A percentile compares a stretch with the other conserved stretches of the same genome.
Evolutionary conservation across 1,140 invertebrate species (phyloP).

Genomic region (Schlechtendalia chinensis): DNA sequence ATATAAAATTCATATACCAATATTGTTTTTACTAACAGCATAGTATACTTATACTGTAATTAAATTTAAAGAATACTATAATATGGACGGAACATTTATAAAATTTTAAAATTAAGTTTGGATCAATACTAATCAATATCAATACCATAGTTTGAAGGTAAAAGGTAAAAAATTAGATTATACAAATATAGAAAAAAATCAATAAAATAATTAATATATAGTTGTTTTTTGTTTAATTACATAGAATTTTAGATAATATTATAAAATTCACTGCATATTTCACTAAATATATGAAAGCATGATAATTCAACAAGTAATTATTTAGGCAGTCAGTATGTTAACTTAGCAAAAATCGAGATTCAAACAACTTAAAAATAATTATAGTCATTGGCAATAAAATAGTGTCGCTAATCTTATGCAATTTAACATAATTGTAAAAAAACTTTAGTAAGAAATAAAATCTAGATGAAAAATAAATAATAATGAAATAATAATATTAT

Average conservation of each 20-base stretch:
- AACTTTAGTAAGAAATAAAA: background rate
- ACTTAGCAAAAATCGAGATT: slow-evolving; percentile 22
- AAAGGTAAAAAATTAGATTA: background rate
- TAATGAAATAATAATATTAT: no score
- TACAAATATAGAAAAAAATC: background rate
- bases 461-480: background rate
- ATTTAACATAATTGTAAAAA: slow-evolving; percentile 3
- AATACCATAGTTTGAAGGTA: background rate
- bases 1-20: background rate
- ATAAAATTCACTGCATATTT: background rate
- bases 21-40: background rate
- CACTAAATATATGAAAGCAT: background rate
- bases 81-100: slow-evolving; percentile 17
- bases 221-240: background rate
- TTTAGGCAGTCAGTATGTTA: slow-evolving; percentile 37
- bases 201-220: background rate
- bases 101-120: slow-evolving; percentile 14
- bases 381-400: slow-evolving; percentile 25
- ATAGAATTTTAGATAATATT: background rate
- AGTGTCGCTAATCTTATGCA: background rate
- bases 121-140: no score
- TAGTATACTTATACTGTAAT: background rate
- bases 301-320: slow-evolving; percentile 9
- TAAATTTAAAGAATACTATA: slow-evolving; percentile 27
- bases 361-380: slow-evolving; percentile 17